A percentile compares a stretch with the other conserved stretches of the same genome.
phyloP scores from a whole-genome alignment of 1,140 invertebrate species.

The Drosophila sp. region DNA sequence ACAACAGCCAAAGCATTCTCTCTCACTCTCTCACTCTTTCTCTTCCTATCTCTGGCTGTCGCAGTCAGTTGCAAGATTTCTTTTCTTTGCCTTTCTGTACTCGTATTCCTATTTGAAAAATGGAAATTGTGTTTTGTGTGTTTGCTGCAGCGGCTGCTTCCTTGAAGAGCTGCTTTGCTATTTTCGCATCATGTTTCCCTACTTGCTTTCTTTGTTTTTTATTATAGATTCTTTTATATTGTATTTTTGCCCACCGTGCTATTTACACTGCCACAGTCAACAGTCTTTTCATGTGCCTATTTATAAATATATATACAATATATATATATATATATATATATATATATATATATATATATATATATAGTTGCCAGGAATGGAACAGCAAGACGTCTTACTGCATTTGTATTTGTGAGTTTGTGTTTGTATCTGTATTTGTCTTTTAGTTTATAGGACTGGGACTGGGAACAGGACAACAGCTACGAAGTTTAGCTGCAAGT shows the following conservation, averaged over 20 bases:
- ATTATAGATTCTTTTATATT: slow-evolving; percentile 54
- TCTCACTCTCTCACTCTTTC: not conserved
- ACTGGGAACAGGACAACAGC: slow-evolving; percentile 47
- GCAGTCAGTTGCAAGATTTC: slow-evolving; percentile 70
- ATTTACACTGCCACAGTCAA: slow-evolving; percentile 77
- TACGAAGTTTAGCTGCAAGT: slow-evolving; percentile 58
- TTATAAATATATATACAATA: slow-evolving; percentile 51
- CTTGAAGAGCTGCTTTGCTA: slow-evolving; percentile 61
- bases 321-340: slow-evolving; percentile 35
- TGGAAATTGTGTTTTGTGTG: slow-evolving; percentile 80
- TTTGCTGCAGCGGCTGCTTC: slow-evolving; percentile 69
- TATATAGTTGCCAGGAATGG: slow-evolving; percentile 24
- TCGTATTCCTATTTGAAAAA: slow-evolving; percentile 75
- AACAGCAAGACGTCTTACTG: slow-evolving; percentile 36
- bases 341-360: slow-evolving; percentile 34
- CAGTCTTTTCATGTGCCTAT: slow-evolving; percentile 78
- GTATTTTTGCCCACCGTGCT: slow-evolving; percentile 69
- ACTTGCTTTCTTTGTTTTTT: slow-evolving; percentile 44
- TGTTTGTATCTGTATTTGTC: slow-evolving; percentile 72
- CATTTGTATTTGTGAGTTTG: slow-evolving; percentile 66
- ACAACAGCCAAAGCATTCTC: slow-evolving; percentile 44
- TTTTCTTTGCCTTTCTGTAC: slow-evolving; percentile 58
- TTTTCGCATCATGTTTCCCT: slow-evolving; percentile 20
- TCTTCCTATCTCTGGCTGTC: slow-evolving; percentile 41
- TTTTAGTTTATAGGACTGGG: slow-evolving; percentile 76